Percentiles rank a stretch among this genome's conserved stretches.
phyloP scores from a whole-genome alignment of 2,888 invertebrate species.

The Serrognathus titanus region DNA sequence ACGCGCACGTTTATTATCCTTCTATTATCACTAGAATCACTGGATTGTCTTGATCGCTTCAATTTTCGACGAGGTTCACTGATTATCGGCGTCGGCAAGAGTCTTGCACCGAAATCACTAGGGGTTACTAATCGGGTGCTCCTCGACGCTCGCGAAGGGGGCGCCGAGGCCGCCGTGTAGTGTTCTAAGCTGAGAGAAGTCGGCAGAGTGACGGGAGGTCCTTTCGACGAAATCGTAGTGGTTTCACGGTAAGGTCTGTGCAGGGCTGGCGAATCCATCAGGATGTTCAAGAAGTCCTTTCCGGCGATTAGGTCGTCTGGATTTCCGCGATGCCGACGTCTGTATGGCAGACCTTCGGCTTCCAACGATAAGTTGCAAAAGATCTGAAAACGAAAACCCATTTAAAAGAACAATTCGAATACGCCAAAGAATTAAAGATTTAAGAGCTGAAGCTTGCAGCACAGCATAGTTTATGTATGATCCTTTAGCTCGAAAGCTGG shows the following conservation, averaged over 20 bases:
- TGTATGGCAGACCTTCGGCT: conserved; percentile 45
- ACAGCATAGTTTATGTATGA: too few species aligned
- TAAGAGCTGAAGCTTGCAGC: too few species aligned
- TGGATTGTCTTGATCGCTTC: conserved; percentile 6
- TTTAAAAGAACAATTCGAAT: too few species aligned
- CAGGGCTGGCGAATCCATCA: conserved; percentile 40
- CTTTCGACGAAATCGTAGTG: conserved; percentile 18
- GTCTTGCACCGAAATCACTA: neutral
- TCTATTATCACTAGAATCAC: conserved; percentile 12
- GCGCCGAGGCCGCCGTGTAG: conserved; percentile 5
- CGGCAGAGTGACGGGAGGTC: conserved; percentile 16
- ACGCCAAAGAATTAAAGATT: too few species aligned
- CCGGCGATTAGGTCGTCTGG: conserved; percentile 50
- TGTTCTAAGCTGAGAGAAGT: conserved; percentile 12
- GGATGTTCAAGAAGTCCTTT: conserved; percentile 49
- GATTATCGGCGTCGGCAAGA: conserved; percentile 9
- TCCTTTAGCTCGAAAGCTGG: too few species aligned
- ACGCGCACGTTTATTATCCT: conserved; percentile 7
- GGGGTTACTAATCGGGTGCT: conserved; percentile 9
- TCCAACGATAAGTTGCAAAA: conserved; percentile 38
- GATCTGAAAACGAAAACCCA: conserved; percentile 35
- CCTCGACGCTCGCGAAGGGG: conserved; percentile 6
- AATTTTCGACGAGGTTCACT: neutral
- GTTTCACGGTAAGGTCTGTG: conserved; percentile 21
- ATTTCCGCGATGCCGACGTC: conserved; percentile 42